Conservation (phyloP, 2,113 vertebrate species). For the Callopanchax toddi region DNA sequence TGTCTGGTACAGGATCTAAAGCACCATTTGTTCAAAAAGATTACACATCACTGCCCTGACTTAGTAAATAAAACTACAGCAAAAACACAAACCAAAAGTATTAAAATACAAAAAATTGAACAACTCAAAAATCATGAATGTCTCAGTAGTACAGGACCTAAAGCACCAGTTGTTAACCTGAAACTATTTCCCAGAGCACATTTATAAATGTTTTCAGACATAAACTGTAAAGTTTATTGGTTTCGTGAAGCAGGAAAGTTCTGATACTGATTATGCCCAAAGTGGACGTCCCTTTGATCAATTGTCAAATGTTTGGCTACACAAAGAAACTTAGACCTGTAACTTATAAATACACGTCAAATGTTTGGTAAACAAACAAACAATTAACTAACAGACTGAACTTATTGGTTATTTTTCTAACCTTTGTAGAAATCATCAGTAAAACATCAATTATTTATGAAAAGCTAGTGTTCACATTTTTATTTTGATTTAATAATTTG, state of each 20-base stretch:
- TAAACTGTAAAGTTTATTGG: neutral
- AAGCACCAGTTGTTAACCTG: conserved; percentile 52
- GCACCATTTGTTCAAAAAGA: conserved; percentile 21
- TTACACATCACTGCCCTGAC: conserved; percentile 20
- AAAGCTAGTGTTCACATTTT: too few species aligned
- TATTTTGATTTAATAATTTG: too few species aligned
- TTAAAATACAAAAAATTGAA: conserved; percentile 23
- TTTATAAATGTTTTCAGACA: neutral
- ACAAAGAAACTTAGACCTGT: neutral
- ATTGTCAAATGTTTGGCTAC: neutral
- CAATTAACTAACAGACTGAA: too few species aligned
- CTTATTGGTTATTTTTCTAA: too few species aligned
- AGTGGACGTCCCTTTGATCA: too few species aligned
- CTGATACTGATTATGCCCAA: conserved; percentile 6
- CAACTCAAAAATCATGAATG: neutral
- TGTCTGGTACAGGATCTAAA: too few species aligned
- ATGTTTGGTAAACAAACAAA: neutral
- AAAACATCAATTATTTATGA: too few species aligned
- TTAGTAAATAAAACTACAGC: conserved; percentile 25
- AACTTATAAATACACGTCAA: conserved; percentile 1
- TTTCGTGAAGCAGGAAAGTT: neutral
- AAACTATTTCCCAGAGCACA: conserved; percentile 21
- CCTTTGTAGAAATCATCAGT: too few species aligned
- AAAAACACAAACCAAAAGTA: conserved; percentile 21
- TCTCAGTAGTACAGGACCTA: conserved; percentile 39